Evolutionary conservation across 2,797 vertebrate species (phyloP).

Genomic region (Aldrovandia affinis): DNA sequence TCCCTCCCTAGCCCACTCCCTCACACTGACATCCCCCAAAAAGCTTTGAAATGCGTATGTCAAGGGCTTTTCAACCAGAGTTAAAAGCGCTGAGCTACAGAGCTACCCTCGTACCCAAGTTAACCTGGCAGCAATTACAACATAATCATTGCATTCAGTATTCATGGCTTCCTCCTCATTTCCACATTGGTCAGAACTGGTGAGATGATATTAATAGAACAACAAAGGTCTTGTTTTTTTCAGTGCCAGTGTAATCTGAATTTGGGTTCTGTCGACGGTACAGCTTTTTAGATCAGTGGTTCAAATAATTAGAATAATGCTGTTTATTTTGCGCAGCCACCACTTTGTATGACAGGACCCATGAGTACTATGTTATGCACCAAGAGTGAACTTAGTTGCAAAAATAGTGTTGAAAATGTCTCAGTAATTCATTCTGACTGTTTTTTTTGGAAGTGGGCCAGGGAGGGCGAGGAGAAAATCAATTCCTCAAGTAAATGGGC

Average conservation of each 20-base stretch:
- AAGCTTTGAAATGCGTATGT: not conserved
- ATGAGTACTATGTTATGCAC: not conserved
- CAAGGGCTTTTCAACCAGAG: not conserved
- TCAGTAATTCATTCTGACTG: not conserved
- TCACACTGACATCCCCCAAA: not conserved
- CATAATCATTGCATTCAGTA: not conserved
- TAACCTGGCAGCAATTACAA: not conserved
- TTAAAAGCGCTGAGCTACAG: not conserved
- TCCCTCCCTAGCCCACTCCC: not conserved
- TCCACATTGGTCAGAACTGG: not conserved
- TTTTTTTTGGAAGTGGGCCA: not conserved
- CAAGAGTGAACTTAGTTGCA: not conserved
- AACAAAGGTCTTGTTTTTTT: not conserved
- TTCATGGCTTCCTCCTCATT: not conserved
- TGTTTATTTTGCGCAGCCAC: not conserved
- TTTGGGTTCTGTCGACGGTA: not conserved
- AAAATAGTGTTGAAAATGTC: not conserved
- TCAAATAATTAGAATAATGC: not conserved
- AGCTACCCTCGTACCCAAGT: not conserved
- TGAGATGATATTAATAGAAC: not conserved
- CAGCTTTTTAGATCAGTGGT: slow-evolving; percentile 7
- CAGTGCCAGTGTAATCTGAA: not conserved
- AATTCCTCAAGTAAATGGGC: not conserved
- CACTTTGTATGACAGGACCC: not conserved
- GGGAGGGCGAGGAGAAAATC: not conserved